phyloP scores from a whole-genome alignment of 2,797 vertebrate species.

The Bradypus variegatus region DNA sequence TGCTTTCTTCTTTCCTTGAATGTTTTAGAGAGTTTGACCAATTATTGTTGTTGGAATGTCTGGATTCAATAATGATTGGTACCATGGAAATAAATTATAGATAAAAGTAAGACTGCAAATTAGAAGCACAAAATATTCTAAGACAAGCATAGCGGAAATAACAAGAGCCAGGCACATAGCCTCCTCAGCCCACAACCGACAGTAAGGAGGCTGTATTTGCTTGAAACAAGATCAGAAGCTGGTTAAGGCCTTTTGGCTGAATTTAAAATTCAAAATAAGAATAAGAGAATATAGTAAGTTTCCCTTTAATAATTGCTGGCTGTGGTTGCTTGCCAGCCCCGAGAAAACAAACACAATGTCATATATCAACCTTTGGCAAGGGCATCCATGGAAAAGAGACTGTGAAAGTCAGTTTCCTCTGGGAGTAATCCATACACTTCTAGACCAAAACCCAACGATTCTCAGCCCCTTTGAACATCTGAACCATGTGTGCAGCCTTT shows the following conservation, averaged over 20 bases:
- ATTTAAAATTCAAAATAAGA: constrained; percentile 19
- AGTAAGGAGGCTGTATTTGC: background rate
- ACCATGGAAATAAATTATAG: background rate
- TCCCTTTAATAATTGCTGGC: background rate
- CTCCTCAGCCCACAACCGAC: accelerated
- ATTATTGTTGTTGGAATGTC: background rate
- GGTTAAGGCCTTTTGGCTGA: background rate
- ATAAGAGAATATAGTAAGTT: background rate
- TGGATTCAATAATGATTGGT: background rate
- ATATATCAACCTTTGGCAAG: background rate
- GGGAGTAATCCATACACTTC: background rate
- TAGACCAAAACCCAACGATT: background rate
- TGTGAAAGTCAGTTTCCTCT: background rate
- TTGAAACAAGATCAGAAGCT: background rate
- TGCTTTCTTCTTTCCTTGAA: constrained; percentile 1
- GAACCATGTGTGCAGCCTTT: background rate
- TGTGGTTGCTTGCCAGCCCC: background rate
- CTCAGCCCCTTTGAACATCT: background rate
- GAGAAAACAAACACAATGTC: constrained; percentile 2
- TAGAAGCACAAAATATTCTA: background rate
- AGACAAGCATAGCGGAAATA: background rate
- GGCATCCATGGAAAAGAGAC: background rate
- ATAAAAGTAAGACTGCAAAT: background rate
- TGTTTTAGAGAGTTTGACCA: constrained; percentile 25
- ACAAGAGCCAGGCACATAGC: background rate